These are phyloP conservation scores for Osmerus mordax DNA, from an alignment of 2,113 vertebrate genomes.

Conservation along the genomic window DNA sequence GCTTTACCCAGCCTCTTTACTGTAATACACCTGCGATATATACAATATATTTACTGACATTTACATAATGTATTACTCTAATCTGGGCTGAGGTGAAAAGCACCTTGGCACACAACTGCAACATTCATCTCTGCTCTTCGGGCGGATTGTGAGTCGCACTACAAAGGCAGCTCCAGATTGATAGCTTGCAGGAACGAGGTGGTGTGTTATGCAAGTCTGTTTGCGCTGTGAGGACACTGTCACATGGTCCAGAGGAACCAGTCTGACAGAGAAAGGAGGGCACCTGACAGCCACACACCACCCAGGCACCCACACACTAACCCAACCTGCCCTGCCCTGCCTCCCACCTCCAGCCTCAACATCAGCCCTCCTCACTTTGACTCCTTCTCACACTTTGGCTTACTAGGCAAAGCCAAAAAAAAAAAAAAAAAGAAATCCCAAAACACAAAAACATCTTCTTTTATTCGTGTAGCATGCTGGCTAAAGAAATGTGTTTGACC, in stretches of 20 bases:
- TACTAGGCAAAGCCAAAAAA: slow-evolving; percentile 27
- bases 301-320: slow-evolving; percentile 25
- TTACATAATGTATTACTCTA: slow-evolving; percentile 5
- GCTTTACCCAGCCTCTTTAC: too few species aligned
- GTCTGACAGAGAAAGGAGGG: slow-evolving; percentile 47
- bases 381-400: slow-evolving; percentile 54
- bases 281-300: slow-evolving; percentile 56
- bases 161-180: slow-evolving; percentile 41
- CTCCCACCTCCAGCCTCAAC: slow-evolving; percentile 9
- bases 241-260: slow-evolving; percentile 51
- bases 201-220: slow-evolving; percentile 45
- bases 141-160: slow-evolving; percentile 22
- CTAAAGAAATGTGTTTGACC: slow-evolving; percentile 29
- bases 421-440: slow-evolving; percentile 23
- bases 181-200: slow-evolving; percentile 40
- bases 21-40: too few species aligned
- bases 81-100: slow-evolving; percentile 1
- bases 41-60: background rate
- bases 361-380: slow-evolving; percentile 10
- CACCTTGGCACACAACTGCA: slow-evolving; percentile 12
- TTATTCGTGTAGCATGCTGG: slow-evolving; percentile 41
- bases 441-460: slow-evolving; percentile 48
- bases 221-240: slow-evolving; percentile 60
- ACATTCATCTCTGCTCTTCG: background rate
- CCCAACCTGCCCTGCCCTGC: slow-evolving; percentile 18